Evolutionary conservation across 2,113 vertebrate species (phyloP).

Genomic region (Menidia beryllina): DNA sequence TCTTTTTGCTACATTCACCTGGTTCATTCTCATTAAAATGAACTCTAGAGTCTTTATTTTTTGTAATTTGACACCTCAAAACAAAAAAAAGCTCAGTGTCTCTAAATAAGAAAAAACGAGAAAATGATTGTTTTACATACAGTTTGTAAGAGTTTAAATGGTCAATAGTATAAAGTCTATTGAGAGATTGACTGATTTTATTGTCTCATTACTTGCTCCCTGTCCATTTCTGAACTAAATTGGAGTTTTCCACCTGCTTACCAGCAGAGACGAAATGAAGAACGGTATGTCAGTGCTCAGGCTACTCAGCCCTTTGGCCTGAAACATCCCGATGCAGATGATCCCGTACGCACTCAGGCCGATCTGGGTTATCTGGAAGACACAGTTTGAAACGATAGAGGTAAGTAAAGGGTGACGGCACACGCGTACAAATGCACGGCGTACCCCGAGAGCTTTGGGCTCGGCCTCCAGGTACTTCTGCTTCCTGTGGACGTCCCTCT

Average conservation of each 20-base stretch:
- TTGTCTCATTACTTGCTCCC: not conserved
- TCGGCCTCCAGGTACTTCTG: conserved; percentile 81
- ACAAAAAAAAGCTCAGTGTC: no score
- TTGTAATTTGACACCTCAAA: no score
- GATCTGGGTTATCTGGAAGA: conserved; percentile 77
- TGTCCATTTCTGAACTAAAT: not conserved
- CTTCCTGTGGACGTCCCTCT: conserved; percentile 59
- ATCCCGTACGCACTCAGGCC: conserved; percentile 60
- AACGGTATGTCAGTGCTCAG: rapidly evolving
- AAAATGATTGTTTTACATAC: no score
- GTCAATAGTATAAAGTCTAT: no score
- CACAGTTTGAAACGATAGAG: not conserved
- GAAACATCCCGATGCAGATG: conserved; percentile 5
- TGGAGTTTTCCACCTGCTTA: conserved; percentile 44
- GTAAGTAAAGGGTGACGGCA: not conserved
- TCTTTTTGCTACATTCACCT: no score
- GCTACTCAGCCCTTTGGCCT: rapidly evolving
- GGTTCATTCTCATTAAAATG: no score
- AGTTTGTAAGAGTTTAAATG: no score
- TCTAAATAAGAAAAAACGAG: no score
- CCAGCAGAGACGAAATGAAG: conserved; percentile 52
- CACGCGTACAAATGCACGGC: not conserved
- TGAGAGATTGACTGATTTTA: not conserved
- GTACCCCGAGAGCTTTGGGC: conserved; percentile 81
- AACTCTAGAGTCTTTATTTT: no score